Conservation (phyloP, 2,888 invertebrate species). For the Cryptops parisi region DNA sequence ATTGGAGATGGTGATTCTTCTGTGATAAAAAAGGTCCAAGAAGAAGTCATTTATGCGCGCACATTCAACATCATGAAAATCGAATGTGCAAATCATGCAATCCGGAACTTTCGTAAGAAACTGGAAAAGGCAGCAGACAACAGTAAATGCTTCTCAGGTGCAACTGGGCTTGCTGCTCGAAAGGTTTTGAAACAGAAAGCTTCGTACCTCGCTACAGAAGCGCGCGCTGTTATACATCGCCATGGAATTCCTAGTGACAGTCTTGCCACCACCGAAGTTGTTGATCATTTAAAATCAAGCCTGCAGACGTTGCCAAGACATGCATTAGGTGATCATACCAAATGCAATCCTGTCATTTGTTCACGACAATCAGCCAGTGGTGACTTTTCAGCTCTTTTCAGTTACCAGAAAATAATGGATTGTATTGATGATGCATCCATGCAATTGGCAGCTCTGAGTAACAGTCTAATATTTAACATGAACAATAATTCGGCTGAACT, state of each 20-base stretch:
- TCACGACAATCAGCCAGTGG: not conserved
- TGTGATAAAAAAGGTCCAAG: not conserved
- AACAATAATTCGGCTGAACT: slow-evolving; percentile 4
- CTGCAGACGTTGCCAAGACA: not conserved
- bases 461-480: not conserved
- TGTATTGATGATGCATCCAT: not conserved
- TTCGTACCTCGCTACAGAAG: not conserved
- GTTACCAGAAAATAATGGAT: not conserved
- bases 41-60: not conserved
- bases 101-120: not conserved
- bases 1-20: slow-evolving; percentile 4
- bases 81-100: not conserved
- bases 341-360: not conserved
- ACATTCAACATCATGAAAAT: not conserved
- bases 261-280: not conserved
- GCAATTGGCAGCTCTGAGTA: not conserved
- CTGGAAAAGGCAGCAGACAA: slow-evolving; percentile 3
- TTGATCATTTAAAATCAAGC: not conserved
- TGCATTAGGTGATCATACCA: not conserved
- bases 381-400: not conserved
- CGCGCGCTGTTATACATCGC: no score
- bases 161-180: not conserved
- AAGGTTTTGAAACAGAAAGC: not conserved
- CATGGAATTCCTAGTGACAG: not conserved
- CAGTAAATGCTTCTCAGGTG: not conserved